These are phyloP conservation scores for Himantopus leucocephalus DNA, from an alignment of 2,113 vertebrate species.

Conservation along the genomic window DNA sequence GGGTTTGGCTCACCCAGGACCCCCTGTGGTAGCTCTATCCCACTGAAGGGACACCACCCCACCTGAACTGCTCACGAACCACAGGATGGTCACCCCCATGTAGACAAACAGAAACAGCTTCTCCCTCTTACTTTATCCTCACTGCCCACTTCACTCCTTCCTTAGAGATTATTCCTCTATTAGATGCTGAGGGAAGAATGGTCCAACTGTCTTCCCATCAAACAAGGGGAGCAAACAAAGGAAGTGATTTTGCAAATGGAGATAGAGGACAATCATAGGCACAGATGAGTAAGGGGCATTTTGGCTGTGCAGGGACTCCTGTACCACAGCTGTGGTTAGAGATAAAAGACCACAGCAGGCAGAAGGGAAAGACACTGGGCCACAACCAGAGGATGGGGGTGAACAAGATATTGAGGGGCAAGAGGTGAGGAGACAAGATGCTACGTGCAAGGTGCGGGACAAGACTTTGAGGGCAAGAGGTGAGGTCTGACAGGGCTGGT, in stretches of 20 bases:
- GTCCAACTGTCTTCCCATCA: too few species aligned
- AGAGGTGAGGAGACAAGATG: background rate
- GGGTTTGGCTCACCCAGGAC: background rate
- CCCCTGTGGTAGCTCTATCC: background rate
- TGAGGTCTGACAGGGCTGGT: background rate
- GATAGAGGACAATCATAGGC: background rate
- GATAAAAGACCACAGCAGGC: background rate
- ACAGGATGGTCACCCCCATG: background rate
- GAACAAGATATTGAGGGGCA: background rate
- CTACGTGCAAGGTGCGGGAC: background rate
- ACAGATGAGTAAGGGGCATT: background rate
- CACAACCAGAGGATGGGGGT: background rate
- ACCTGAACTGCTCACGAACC: background rate
- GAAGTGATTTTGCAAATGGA: background rate
- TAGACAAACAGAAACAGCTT: background rate
- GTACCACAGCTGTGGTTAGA: background rate
- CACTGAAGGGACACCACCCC: background rate
- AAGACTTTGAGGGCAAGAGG: background rate
- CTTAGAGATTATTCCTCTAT: background rate
- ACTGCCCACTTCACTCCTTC: background rate
- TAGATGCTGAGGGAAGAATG: background rate
- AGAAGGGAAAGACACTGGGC: background rate
- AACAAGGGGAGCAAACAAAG: background rate
- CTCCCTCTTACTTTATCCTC: background rate
- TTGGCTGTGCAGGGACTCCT: background rate